A percentile compares a stretch with the other conserved stretches of the same genome.
phyloP scores from a whole-genome alignment of 2,888 invertebrate genomes.

The Hydraecia micacea region DNA sequence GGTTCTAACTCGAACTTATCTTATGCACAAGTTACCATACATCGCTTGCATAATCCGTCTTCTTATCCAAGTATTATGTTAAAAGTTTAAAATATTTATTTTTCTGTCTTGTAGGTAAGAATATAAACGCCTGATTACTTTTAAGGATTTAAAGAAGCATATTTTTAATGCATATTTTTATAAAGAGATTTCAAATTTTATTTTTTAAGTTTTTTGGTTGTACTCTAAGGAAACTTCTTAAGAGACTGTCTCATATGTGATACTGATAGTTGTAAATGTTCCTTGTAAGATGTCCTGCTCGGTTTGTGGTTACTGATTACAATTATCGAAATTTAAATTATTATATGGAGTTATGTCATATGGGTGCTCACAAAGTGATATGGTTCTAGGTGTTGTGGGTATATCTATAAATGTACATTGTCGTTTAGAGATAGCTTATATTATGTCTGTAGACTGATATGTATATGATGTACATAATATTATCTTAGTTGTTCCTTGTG shows the following conservation, averaged over 20 bases:
- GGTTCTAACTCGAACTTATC: conserved; percentile 50
- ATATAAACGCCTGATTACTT: conserved; percentile 67
- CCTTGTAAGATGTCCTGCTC: conserved; percentile 69
- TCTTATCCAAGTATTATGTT: conserved; percentile 52
- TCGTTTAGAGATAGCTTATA: conserved; percentile 53
- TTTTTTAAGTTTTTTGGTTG: conserved; percentile 76
- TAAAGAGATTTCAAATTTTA: conserved; percentile 68
- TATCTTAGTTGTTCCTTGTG: conserved; percentile 56
- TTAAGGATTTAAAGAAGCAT: conserved; percentile 66
- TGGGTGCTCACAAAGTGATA: conserved; percentile 65
- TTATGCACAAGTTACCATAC: conserved; percentile 61
- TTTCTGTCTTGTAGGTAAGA: conserved; percentile 61
- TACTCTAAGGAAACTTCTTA: conserved; percentile 79
- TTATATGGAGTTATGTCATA: conserved; percentile 60
- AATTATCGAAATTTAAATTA: conserved; percentile 61
- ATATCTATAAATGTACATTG: conserved; percentile 52
- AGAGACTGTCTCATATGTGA: conserved; percentile 84
- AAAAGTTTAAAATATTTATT: conserved; percentile 61
- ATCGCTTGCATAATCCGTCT: conserved; percentile 53
- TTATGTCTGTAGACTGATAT: conserved; percentile 64
- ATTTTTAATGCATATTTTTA: conserved; percentile 72
- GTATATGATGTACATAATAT: conserved; percentile 63
- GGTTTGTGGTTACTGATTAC: conserved; percentile 60
- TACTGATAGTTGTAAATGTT: conserved; percentile 79
- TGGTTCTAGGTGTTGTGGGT: conserved; percentile 57